Evolutionary conservation across 2,888 invertebrate species (phyloP), one percentile per base, ranked within the genome.

Genomic region (Drosophila falleni): DNA sequence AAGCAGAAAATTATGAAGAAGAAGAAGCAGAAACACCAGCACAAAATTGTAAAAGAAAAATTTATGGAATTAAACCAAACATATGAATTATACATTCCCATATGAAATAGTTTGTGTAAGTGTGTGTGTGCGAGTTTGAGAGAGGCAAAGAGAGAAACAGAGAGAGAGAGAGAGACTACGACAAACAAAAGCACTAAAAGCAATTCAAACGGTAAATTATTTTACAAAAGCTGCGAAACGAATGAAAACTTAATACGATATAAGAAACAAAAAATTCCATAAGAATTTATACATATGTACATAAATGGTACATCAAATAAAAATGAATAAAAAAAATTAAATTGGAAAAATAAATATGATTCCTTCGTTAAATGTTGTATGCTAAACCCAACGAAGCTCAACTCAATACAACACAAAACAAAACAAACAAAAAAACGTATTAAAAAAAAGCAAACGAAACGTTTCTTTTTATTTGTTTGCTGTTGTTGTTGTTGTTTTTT

Each of bases 131-230:
- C 42, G 41, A 31, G 50, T 35, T 46, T 37, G 35, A 29, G 64
- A 66, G 46, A 26, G 6, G 50, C 19, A 37, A 23, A 50, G 39
- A 33, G 46, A n/a, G 47, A 8, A 8, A 5, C 1, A 29, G 4
- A 29, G 47, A 29, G 61, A 51, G 51, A 35, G 49, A 16, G 39
- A 9, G n/a, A 42, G 56, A 37, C 33, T 11, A 61, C 50, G 55
- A 68, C 70, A 75, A 78, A 75, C 72, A 74, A 80, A 76, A 63
- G 66, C 50, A 67, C 29, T 67, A 51, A 67, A 64, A 80, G 66
- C 80, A 78, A 81, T 89, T 86, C 81, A 71, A 90, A 90, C 90
- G 91, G 90, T 90, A 91, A 86, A 88, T 81, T 87, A 83, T 89
- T 80, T 82, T 81, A 83, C 78, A 78, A 81, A 88, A 74, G 89